Conservation (phyloP, 2,113 vertebrate genomes). For the Festucalex cinctus region DNA sequence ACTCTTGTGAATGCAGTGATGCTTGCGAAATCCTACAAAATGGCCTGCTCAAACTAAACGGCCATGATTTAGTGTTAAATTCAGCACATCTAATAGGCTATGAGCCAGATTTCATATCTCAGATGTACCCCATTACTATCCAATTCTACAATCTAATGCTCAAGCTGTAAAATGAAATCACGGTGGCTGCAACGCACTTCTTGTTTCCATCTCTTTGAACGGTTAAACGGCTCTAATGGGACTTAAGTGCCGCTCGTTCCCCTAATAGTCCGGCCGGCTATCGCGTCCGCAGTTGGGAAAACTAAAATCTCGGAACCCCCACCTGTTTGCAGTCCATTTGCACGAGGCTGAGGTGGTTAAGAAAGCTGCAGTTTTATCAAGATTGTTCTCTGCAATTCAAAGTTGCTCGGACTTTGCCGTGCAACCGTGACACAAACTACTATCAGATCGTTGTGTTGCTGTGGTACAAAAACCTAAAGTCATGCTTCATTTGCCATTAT, state of each 20-base stretch:
- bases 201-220: conserved; percentile 62
- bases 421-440: conserved; percentile 11
- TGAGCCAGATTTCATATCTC: conserved; percentile 57
- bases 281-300: conserved; percentile 52
- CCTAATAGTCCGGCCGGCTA: conserved; percentile 57
- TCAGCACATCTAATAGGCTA: conserved; percentile 65
- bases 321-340: conserved; percentile 60
- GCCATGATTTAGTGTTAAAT: conserved; percentile 67
- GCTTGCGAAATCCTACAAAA: neutral
- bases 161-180: conserved; percentile 47
- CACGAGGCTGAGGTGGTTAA: conserved; percentile 37
- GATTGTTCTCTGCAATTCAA: conserved; percentile 36
- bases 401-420: conserved; percentile 17
- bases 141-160: conserved; percentile 46
- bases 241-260: conserved; percentile 62
- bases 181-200: conserved; percentile 46
- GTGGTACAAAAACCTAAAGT: too few relatives aligned
- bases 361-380: conserved; percentile 28
- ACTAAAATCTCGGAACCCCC: conserved; percentile 49
- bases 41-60: conserved; percentile 51
- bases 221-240: conserved; percentile 65
- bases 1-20: too few relatives aligned
- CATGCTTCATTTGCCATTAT: too few relatives aligned
- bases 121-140: conserved; percentile 61
- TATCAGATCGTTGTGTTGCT: too few relatives aligned